These are phyloP conservation scores for Eretmochelys imbricata DNA, from an alignment of 2,113 vertebrate genomes.

Conservation along the genomic window DNA sequence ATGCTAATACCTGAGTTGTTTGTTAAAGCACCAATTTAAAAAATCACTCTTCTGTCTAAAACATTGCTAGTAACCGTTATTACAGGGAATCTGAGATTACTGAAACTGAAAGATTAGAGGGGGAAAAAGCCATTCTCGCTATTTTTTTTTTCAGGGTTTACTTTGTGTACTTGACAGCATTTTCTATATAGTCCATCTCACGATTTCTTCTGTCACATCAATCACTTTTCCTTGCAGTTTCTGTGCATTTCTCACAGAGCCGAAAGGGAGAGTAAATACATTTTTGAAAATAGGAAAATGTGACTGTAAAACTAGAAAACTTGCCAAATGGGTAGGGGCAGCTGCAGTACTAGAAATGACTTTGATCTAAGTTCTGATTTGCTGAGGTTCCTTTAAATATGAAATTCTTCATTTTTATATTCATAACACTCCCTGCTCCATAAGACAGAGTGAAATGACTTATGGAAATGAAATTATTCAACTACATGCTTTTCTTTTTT, in stretches of 20 bases:
- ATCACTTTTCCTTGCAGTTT: conserved; percentile 66
- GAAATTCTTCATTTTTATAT: conserved; percentile 62
- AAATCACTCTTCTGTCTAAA: conserved; percentile 32
- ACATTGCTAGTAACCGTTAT: conserved; percentile 36
- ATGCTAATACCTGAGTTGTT: conserved; percentile 27
- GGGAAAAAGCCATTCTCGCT: conserved; percentile 50
- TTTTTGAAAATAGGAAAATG: conserved; percentile 71
- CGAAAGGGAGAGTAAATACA: conserved; percentile 33
- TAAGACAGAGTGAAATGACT: conserved; percentile 5
- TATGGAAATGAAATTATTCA: conserved; percentile 54
- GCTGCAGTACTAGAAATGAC: conserved; percentile 19
- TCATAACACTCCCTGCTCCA: conserved; percentile 20
- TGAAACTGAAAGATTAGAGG: conserved; percentile 49
- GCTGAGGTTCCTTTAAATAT: conserved; percentile 36
- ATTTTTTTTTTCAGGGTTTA: conserved; percentile 56
- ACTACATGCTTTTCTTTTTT: conserved; percentile 57
- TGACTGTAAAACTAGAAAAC: conserved; percentile 60
- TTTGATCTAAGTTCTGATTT: conserved; percentile 52
- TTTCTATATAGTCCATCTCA: conserved; percentile 29
- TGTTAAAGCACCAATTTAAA: conserved; percentile 32
- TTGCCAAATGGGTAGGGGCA: conserved; percentile 25
- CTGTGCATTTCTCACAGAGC: conserved; percentile 49
- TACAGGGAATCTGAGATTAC: conserved; percentile 33
- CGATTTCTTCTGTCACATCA: conserved; percentile 34
- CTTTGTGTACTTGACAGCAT: conserved; percentile 29